Evolutionary conservation across 37 sponge, comb jelly and placozoan genomes (phyloP).

Genomic region (Axinella damicornis): DNA sequence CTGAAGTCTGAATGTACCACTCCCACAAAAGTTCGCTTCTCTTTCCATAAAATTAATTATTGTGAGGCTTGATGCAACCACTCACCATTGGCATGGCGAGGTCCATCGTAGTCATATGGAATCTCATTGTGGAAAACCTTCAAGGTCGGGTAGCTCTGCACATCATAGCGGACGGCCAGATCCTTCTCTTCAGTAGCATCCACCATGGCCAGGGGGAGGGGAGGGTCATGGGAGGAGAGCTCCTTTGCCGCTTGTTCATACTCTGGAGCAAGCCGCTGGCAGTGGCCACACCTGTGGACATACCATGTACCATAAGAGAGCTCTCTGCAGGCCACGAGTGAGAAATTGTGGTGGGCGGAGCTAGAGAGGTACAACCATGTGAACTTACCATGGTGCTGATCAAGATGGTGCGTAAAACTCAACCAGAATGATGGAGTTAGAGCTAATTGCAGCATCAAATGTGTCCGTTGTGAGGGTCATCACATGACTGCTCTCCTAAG

Average conservation of each 20-base stretch:
- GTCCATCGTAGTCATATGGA: slow-evolving; percentile 53
- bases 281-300: slow-evolving; percentile 84
- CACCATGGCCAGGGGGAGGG: slow-evolving; percentile 74
- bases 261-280: slow-evolving; percentile 76
- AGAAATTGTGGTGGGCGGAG: no score
- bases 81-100: slow-evolving; percentile 13
- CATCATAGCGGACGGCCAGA: slow-evolving; percentile 22
- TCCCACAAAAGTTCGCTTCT: no score
- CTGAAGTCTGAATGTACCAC: no score
- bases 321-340: no score
- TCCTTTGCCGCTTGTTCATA: slow-evolving; percentile 74
- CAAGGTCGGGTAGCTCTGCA: slow-evolving; percentile 24
- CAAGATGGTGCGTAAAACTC: slow-evolving; percentile 91
- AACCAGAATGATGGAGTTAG: slow-evolving; percentile 68
- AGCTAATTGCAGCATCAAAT: slow-evolving; percentile 32
- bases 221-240: slow-evolving; percentile 33
- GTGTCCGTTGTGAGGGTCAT: slow-evolving; percentile 47
- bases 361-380: neutral
- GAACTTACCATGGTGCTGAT: slow-evolving; percentile 80
- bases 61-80: no score
- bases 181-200: slow-evolving; percentile 66
- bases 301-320: no score
- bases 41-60: no score
- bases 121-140: slow-evolving; percentile 33
- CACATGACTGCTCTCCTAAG: slow-evolving; percentile 6